phyloP scores from a whole-genome alignment of 2,888 invertebrate species.

The Nemotelus nigrinus region DNA sequence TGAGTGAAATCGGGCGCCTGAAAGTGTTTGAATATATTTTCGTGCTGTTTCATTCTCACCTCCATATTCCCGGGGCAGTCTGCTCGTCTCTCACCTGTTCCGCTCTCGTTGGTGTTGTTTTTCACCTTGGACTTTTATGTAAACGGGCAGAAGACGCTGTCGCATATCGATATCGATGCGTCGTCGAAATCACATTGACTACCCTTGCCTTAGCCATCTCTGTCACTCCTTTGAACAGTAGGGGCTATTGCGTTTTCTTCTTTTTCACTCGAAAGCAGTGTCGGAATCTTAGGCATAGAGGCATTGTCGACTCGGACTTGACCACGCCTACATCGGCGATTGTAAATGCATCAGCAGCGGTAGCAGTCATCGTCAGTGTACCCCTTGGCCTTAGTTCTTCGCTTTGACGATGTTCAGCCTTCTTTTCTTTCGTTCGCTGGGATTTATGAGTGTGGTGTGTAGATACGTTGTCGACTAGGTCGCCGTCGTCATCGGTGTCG shows the following conservation, averaged over 20 bases:
- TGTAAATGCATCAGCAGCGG: slow-evolving; percentile 36
- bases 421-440: slow-evolving; percentile 32
- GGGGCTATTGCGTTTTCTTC: background rate
- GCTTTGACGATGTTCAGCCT: slow-evolving; percentile 41
- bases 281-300: slow-evolving; percentile 12
- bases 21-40: background rate
- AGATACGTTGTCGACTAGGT: background rate
- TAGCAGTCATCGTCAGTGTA: background rate
- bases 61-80: background rate
- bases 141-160: slow-evolving; percentile 16
- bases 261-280: background rate
- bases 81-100: slow-evolving; percentile 1
- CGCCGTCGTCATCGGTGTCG: background rate
- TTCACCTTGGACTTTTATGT: slow-evolving; percentile 32
- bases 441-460: slow-evolving; percentile 30
- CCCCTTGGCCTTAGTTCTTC: slow-evolving; percentile 16
- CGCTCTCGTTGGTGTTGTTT: background rate
- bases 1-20: background rate
- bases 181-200: slow-evolving; percentile 34
- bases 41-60: slow-evolving; percentile 12
- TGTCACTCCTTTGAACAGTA: background rate
- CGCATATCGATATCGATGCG: slow-evolving; percentile 40
- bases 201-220: background rate
- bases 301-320: slow-evolving; percentile 10
- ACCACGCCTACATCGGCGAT: slow-evolving; percentile 44